Conservation (phyloP, 2,113 vertebrate genomes). For the Lynx canadensis region DNA sequence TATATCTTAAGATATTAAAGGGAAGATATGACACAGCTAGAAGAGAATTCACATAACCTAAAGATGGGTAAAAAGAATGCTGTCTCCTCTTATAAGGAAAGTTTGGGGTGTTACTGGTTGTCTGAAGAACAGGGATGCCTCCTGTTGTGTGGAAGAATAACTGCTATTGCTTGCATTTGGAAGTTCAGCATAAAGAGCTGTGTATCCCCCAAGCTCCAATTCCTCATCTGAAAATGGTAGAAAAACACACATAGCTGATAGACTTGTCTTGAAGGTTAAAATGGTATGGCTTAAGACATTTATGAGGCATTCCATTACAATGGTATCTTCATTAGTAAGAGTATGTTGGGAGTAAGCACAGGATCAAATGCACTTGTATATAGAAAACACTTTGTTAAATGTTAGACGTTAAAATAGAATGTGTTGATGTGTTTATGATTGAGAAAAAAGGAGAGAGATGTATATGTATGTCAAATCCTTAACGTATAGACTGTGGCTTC, state of each 20-base stretch:
- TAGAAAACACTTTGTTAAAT: background rate
- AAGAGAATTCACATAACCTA: background rate
- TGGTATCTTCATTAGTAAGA: background rate
- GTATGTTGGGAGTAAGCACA: background rate
- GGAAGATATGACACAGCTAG: background rate
- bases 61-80: background rate
- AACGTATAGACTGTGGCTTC: background rate
- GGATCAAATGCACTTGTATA: background rate
- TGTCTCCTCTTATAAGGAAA: background rate
- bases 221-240: background rate
- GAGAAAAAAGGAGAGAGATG: background rate
- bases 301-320: background rate
- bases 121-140: background rate
- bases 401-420: background rate
- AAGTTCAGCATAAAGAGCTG: background rate
- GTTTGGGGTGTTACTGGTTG: background rate
- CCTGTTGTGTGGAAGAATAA: background rate
- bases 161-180: background rate
- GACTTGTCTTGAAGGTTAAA: background rate
- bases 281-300: background rate
- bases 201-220: background rate
- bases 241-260: background rate
- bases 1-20: background rate
- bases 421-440: background rate
- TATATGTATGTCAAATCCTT: background rate